These are phyloP conservation scores for Choloepus didactylus DNA, from an alignment of 2,797 vertebrate genomes.

Conservation along the genomic window DNA sequence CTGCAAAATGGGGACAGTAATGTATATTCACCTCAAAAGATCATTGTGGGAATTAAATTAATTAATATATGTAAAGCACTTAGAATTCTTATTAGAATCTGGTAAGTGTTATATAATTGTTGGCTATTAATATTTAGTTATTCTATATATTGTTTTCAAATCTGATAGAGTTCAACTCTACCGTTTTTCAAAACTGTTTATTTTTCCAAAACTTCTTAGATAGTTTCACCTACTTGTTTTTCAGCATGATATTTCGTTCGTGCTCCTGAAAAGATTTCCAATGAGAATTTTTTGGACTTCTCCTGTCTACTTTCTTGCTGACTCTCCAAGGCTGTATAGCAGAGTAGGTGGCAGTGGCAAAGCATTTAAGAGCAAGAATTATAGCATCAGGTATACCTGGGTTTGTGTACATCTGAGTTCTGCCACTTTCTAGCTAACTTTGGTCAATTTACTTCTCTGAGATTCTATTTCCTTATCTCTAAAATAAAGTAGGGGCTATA, in stretches of 20 bases:
- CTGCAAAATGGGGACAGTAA: not conserved
- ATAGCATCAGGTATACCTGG: not conserved
- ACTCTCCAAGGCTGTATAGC: not conserved
- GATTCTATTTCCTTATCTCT: not conserved
- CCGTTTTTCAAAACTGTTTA: not conserved
- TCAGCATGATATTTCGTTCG: not conserved
- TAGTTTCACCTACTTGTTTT: slow-evolving; percentile 41
- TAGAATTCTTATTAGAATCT: slow-evolving; percentile 16
- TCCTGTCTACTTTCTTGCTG: not conserved
- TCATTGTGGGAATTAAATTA: not conserved
- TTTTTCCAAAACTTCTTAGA: slow-evolving; percentile 2
- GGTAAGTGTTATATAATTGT: not conserved
- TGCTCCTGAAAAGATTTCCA: not conserved
- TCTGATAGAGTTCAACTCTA: not conserved
- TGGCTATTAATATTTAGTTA: not conserved
- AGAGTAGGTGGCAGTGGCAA: not conserved
- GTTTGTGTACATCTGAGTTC: not conserved
- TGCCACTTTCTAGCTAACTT: not conserved
- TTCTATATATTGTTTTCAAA: not conserved
- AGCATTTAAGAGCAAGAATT: not conserved
- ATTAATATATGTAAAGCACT: not conserved
- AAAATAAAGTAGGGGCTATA: slow-evolving; percentile 11
- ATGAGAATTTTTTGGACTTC: not conserved
- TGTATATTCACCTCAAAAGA: not conserved
- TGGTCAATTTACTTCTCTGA: not conserved